Evolutionary conservation across 2,888 invertebrate species (phyloP).

Genomic region (Minunthozetes semirufus): DNA sequence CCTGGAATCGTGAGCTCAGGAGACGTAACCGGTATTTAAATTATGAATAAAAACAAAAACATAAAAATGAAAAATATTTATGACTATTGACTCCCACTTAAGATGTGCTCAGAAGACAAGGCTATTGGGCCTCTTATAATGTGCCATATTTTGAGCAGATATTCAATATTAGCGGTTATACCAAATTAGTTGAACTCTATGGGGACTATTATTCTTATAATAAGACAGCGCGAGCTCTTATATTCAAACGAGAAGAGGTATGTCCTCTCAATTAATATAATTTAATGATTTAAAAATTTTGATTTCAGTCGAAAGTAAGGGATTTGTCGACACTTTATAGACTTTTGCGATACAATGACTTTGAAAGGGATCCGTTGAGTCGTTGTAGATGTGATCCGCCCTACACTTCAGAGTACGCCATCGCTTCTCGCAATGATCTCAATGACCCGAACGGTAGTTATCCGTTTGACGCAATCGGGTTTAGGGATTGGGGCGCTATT

Average conservation of each 20-base stretch:
- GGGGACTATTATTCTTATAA: slow-evolving; percentile 60
- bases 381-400: slow-evolving; percentile 63
- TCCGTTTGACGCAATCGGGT: slow-evolving; percentile 61
- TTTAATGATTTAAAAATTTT: not conserved
- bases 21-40: slow-evolving; percentile 27
- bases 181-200: slow-evolving; percentile 54
- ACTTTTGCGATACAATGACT: slow-evolving; percentile 63
- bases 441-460: slow-evolving; percentile 64
- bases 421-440: slow-evolving; percentile 64
- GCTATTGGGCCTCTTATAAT: slow-evolving; percentile 69
- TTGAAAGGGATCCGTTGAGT: slow-evolving; percentile 60
- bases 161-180: slow-evolving; percentile 59
- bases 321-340: slow-evolving; percentile 58
- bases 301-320: slow-evolving; percentile 49
- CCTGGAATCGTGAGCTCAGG: slow-evolving; percentile 48
- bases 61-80: slow-evolving; percentile 1
- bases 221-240: slow-evolving; percentile 59
- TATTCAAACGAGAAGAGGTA: slow-evolving; percentile 57
- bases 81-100: slow-evolving; percentile 55
- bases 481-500: slow-evolving; percentile 62
- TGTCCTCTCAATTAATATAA: not conserved
- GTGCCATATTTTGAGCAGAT: slow-evolving; percentile 59
- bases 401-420: slow-evolving; percentile 64
- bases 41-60: slow-evolving; percentile 32
- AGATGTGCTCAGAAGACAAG: slow-evolving; percentile 56